Base-by-base conservation (phyloP, 1,140 invertebrate genomes). In the Bombus cullumanus region DNA sequence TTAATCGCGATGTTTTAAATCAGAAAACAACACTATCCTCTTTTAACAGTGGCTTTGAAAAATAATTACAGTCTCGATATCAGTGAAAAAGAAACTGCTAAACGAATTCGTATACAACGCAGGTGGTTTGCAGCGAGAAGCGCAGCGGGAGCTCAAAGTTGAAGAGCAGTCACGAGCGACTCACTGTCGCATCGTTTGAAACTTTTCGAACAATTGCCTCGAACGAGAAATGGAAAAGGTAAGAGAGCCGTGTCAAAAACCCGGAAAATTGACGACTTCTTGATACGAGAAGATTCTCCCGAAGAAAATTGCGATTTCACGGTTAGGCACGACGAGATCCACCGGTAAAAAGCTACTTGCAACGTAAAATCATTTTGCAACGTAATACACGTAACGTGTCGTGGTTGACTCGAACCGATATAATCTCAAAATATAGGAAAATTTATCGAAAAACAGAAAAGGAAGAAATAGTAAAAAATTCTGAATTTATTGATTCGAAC, bases 261-360 rank as follows among this genome's bases (percentile, higher is more conserved):
- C 37, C 72, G 62, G 73, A 39, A 77, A 86, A 87, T 88, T 73
- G 85, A 88, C 81, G 68, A 77, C 57, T 31, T 43, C 79, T 43
- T 37, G 64, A 71, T 13, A 62, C n/a, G 41, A 47, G 34, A 59
- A 59, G 64, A 31, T 73, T 87, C 43, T 75, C 66, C 69, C 59
- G 77, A 73, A 41, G 78, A 85, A 81, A 89, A 89, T 89, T 72
- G 28, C 66, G 66, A 88, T 89, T 89, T 89, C 78, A 85, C 81
- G 81, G 59, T 31, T 69, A 62, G 53, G 47, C 71, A 57, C 37
- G 75, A 75, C 28, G 31, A 66, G 73, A 87, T 76, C 28, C 66
- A 76, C 9, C 34, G 31, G 69, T 85, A 83, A 83, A 87, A 88
- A 82, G 57, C 43, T 37, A 62, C 59, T 9, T 73, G 75, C 75